Evolutionary conservation across 1,140 invertebrate genomes (phyloP).

Genomic region (Hycleus phaleratus): DNA sequence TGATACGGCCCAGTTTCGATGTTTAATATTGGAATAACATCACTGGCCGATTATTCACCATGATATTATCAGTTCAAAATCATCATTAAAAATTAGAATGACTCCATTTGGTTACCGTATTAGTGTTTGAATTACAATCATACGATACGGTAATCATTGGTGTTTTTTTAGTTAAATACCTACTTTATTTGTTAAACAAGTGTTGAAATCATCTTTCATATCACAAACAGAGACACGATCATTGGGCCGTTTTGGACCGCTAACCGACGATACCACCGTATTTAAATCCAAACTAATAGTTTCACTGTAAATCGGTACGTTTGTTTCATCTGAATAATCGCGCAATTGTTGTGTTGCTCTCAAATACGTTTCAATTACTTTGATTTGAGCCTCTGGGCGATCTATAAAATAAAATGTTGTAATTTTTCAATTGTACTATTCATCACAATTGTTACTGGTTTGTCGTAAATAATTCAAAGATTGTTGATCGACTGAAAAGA

Average conservation of each 20-base stretch:
- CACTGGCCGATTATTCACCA: conserved; percentile 24
- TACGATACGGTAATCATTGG: too few species aligned
- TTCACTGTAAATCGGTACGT: conserved; percentile 85
- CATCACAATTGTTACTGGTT: conserved; percentile 59
- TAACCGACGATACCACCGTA: conserved; percentile 88
- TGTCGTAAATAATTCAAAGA: conserved; percentile 80
- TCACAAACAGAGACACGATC: conserved; percentile 85
- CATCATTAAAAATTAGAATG: not conserved
- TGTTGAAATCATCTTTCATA: conserved; percentile 85
- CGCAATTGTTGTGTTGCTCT: conserved; percentile 73
- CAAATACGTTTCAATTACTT: conserved; percentile 78
- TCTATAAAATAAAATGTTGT: conserved; percentile 48
- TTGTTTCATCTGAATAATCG: conserved; percentile 65
- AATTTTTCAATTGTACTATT: not conserved
- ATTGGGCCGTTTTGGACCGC: conserved; percentile 94
- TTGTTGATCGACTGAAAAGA: conserved; percentile 87
- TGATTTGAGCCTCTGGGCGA: conserved; percentile 73
- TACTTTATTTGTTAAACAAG: conserved; percentile 87
- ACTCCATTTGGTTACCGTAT: too few species aligned
- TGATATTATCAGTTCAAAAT: not conserved
- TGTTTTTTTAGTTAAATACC: conserved; percentile 17
- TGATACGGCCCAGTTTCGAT: conserved; percentile 9
- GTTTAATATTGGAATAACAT: conserved; percentile 5
- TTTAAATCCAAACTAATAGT: conserved; percentile 79
- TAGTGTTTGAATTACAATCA: too few species aligned